These are phyloP conservation scores for Phaonia tiefii DNA, from an alignment of 2,888 invertebrate genomes.

Conservation along the genomic window DNA sequence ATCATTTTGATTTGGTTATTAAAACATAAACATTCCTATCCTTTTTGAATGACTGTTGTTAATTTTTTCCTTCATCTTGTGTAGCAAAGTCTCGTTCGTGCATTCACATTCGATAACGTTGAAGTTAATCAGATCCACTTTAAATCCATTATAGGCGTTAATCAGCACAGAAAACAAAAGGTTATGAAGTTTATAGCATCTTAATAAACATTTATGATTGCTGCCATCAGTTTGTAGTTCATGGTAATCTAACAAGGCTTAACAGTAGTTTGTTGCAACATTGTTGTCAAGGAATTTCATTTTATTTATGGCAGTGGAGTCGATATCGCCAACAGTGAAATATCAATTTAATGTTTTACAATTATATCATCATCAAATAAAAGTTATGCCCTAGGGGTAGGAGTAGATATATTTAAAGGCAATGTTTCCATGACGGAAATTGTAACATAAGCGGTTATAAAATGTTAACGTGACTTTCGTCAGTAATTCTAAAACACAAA, in stretches of 20 bases:
- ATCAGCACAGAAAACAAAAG: conserved; percentile 50
- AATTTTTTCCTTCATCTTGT: background rate
- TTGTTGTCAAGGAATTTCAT: conserved; percentile 33
- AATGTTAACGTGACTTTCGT: no score
- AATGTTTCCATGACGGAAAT: no score
- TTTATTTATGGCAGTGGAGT: no score
- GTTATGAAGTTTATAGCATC: conserved; percentile 7
- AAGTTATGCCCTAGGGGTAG: no score
- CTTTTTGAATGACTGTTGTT: background rate
- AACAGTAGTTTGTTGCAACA: conserved; percentile 50
- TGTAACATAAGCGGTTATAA: no score
- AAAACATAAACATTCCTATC: conserved; percentile 29
- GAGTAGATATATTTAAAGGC: no score
- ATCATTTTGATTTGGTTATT: conserved; percentile 41
- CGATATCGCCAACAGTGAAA: no score
- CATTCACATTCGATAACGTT: conserved; percentile 1
- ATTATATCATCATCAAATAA: no score
- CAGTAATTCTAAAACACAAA: no score
- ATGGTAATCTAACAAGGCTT: conserved; percentile 51
- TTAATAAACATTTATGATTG: conserved; percentile 29
- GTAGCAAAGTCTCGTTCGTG: background rate
- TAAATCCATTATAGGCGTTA: conserved; percentile 65
- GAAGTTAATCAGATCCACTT: conserved; percentile 57
- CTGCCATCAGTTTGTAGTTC: conserved; percentile 14
- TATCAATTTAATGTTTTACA: no score